These are phyloP conservation scores for Otolemur garnettii DNA, from an alignment of 2,113 vertebrate species.

Conservation along the genomic window DNA sequence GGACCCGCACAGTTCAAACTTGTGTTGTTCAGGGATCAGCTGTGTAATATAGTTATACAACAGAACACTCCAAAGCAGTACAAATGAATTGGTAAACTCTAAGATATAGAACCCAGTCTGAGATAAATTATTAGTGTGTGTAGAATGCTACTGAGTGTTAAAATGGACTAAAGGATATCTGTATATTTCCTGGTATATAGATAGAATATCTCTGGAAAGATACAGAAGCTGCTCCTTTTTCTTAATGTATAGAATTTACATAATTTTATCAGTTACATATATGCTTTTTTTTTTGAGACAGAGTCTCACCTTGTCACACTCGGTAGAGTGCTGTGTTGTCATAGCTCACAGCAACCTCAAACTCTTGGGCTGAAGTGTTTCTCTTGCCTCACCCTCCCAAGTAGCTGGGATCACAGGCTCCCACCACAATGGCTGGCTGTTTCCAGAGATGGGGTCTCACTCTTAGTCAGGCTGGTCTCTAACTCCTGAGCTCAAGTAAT, in stretches of 20 bases:
- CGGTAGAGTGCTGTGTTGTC: too few relatives aligned
- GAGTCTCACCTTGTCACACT: too few relatives aligned
- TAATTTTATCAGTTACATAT: not conserved
- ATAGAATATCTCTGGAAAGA: not conserved
- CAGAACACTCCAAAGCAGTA: not conserved
- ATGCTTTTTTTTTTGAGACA: too few relatives aligned
- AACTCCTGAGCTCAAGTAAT: too few relatives aligned
- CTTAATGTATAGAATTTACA: not conserved
- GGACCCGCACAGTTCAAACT: not conserved
- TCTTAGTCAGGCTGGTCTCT: too few relatives aligned
- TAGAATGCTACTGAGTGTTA: not conserved
- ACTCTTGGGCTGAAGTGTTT: too few relatives aligned
- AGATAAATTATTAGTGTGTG: not conserved
- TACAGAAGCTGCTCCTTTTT: not conserved
- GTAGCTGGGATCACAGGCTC: too few relatives aligned
- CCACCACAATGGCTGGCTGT: too few relatives aligned
- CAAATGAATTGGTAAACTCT: not conserved
- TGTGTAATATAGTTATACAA: not conserved
- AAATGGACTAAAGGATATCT: not conserved
- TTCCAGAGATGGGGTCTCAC: too few relatives aligned
- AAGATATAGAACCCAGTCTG: not conserved
- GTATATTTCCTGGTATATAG: not conserved
- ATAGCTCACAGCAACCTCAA: too few relatives aligned
- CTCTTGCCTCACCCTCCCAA: too few relatives aligned
- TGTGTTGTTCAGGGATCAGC: not conserved